phyloP scores from a whole-genome alignment of 1,140 invertebrate species.

The Sipha flava region DNA sequence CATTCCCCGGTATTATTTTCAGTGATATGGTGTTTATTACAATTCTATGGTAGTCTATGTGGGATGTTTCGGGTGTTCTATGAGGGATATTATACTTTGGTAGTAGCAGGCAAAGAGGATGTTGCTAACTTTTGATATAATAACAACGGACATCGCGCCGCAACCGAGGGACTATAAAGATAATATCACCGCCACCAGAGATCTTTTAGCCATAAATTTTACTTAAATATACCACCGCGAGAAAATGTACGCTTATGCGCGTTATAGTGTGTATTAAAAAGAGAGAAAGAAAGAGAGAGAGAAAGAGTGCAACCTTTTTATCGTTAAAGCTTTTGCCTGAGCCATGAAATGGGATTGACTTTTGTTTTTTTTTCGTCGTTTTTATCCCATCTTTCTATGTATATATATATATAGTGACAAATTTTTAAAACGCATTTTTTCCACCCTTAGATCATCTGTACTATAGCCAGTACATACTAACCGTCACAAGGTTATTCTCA shows the following conservation, averaged over 20 bases:
- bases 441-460: too few species aligned
- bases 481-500: too few species aligned
- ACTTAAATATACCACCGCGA: constrained; percentile 2
- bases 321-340: constrained; percentile 16
- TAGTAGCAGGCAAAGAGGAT: background rate
- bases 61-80: background rate
- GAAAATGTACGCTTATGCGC: background rate
- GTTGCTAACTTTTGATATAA: constrained; percentile 32
- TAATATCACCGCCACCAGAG: constrained; percentile 16
- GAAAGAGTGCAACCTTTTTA: background rate
- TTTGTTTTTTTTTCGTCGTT: background rate
- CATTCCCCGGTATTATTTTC: background rate
- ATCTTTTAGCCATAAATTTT: constrained; percentile 31
- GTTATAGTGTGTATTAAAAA: background rate
- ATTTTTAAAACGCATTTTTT: background rate
- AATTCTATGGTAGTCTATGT: background rate
- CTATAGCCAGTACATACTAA: too few species aligned
- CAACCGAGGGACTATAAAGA: constrained; percentile 30
- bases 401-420: background rate
- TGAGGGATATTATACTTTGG: too few species aligned
- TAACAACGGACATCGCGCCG: constrained; percentile 23
- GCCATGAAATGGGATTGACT: constrained; percentile 16
- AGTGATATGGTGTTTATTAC: constrained; percentile 21
- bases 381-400: background rate
- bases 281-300: background rate